Evolutionary conservation across 2,888 invertebrate species (phyloP).

Genomic region (Onchidella celtica): DNA sequence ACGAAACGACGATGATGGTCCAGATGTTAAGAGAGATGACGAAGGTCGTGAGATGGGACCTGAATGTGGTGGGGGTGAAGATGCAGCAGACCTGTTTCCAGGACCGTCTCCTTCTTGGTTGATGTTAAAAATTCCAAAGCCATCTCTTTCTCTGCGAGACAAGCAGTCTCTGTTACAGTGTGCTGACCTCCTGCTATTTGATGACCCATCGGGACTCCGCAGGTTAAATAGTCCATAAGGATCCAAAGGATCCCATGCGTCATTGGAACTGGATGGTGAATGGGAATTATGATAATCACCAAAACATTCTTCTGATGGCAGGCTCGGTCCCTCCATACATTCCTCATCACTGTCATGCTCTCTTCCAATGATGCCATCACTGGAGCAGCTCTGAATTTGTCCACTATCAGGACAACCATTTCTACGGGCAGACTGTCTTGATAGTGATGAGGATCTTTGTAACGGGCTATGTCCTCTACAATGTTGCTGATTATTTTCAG

Average conservation of each 20-base stretch:
- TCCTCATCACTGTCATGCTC: background rate
- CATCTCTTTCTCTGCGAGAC: slow-evolving; percentile 22
- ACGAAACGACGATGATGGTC: background rate
- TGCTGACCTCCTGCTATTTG: background rate
- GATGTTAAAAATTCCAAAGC: slow-evolving; percentile 35
- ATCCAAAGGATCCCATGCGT: slow-evolving; percentile 39
- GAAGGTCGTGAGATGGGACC: background rate
- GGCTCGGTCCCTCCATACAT: no score
- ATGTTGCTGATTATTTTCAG: background rate
- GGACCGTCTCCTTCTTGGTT: background rate
- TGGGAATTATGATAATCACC: slow-evolving; percentile 22
- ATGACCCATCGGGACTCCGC: background rate
- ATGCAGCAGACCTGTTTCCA: background rate
- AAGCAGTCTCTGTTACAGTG: background rate
- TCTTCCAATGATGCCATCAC: no score
- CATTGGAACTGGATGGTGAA: slow-evolving; percentile 20
- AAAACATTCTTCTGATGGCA: background rate
- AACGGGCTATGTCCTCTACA: background rate
- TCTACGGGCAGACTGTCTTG: background rate
- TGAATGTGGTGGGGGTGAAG: background rate
- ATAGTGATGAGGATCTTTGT: background rate
- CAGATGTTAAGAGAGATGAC: background rate
- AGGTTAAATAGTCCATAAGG: slow-evolving; percentile 46
- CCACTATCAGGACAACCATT: background rate
- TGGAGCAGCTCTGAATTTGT: background rate